A percentile compares a stretch with the other conserved stretches of the same genome.
Evolutionary conservation across 2,113 vertebrate genomes (phyloP).

Genomic region (Gymnobelideus leadbeateri): DNA sequence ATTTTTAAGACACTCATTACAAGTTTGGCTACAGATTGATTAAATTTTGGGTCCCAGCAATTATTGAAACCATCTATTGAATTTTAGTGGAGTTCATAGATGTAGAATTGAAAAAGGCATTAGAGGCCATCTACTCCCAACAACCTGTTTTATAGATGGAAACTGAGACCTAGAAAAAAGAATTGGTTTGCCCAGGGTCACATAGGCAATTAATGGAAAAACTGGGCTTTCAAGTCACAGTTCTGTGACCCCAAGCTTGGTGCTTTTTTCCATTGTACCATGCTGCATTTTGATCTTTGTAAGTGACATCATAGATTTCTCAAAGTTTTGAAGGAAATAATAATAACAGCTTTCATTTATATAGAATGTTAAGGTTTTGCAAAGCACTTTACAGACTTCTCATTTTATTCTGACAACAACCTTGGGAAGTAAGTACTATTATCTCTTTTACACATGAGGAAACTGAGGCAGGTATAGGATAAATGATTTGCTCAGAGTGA

Average conservation of each 20-base stretch:
- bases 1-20: background rate
- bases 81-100: background rate
- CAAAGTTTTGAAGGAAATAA: background rate
- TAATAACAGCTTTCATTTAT: background rate
- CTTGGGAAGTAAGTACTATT: background rate
- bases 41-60: background rate
- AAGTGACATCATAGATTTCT: background rate
- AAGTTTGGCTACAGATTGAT: background rate
- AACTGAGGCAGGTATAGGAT: background rate
- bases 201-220: background rate
- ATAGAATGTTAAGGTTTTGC: background rate
- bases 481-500: background rate
- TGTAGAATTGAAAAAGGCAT: background rate
- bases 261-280: background rate
- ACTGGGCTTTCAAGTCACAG: background rate
- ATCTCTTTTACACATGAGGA: background rate
- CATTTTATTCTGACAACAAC: background rate
- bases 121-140: background rate
- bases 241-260: background rate
- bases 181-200: background rate
- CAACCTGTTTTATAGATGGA: too few relatives aligned
- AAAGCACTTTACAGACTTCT: background rate
- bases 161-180: background rate
- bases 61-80: background rate
- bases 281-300: background rate